A percentile compares a stretch with the other conserved stretches of the same genome.
These are phyloP conservation scores for Polydrusus cervinus DNA, from an alignment of 2,888 invertebrate species.

Conservation along the genomic window DNA sequence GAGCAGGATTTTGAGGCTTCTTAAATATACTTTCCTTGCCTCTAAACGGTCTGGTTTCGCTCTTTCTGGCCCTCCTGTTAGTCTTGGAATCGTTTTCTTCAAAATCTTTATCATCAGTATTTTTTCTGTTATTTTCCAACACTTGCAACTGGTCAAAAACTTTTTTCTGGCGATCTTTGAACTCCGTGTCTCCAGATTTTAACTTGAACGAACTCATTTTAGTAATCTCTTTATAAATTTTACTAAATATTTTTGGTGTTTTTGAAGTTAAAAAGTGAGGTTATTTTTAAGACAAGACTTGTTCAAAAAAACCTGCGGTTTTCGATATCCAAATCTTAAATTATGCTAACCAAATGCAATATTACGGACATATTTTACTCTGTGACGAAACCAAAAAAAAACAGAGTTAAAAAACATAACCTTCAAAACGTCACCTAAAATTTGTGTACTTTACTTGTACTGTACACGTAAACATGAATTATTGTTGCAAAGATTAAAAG, in stretches of 20 bases:
- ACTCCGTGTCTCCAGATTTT: slow-evolving; percentile 65
- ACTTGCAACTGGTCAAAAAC: slow-evolving; percentile 80
- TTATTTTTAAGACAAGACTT: not conserved
- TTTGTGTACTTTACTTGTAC: slow-evolving; percentile 32
- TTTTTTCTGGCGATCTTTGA: slow-evolving; percentile 78
- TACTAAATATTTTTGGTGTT: not conserved
- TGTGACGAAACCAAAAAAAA: too few species aligned
- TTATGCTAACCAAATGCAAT: not conserved
- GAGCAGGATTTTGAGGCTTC: slow-evolving; percentile 79
- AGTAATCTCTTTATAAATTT: not conserved
- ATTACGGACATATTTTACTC: too few species aligned
- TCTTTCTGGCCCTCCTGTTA: slow-evolving; percentile 67
- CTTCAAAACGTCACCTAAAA: slow-evolving; percentile 5
- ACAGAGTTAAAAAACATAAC: too few species aligned
- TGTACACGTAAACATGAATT: slow-evolving; percentile 50
- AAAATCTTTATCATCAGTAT: slow-evolving; percentile 55
- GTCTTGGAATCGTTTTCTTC: slow-evolving; percentile 59
- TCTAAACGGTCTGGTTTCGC: slow-evolving; percentile 77
- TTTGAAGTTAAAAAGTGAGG: slow-evolving; percentile 3
- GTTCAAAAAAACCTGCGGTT: not conserved
- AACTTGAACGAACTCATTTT: slow-evolving; percentile 55
- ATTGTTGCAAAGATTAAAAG: slow-evolving; percentile 43
- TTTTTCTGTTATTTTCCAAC: slow-evolving; percentile 72
- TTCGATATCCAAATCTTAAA: not conserved
- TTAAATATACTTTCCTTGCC: slow-evolving; percentile 88